Evolutionary conservation across 2,113 vertebrate species (phyloP), one percentile per base, ranked within the genome.

Genomic region (Beaufortia kweichowensis): DNA sequence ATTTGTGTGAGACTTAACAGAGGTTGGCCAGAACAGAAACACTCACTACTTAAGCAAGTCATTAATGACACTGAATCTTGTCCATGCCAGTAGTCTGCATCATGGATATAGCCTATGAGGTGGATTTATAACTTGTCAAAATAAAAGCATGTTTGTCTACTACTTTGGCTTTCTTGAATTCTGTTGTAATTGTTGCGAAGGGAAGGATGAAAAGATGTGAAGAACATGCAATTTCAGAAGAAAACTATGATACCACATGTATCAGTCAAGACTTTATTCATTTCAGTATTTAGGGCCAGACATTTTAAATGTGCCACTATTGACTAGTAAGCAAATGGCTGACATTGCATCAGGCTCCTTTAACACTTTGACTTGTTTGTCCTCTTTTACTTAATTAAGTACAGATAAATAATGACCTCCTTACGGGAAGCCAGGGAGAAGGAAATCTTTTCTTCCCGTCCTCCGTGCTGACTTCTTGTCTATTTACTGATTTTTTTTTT

Each of bases 351-450:
- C 48, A 11, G 0, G 56, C 74, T 78, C 76, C 79, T 83, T 86
- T 88, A 86, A 91, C 88, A 91, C 87, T 84, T 86, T 79, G 83
- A 86, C 85, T 86, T 87, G 89, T 89, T 90, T 89, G 88, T 89
- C 85, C 86, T 89, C 84, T 87, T 86, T 91, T 87, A 89, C 85
- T 88, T 90, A 91, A 91, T 92, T 91, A 88, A 90, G 81, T 83
- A 35, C 62, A 76, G 85, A 87, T 88, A 91, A 91, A 82, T 89
- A 84, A 91, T 90, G 87, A 83, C 76, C 24, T 75, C 78, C 82
- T 88, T 83, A 86, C 83, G 78, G 85, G 87, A 90, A 87, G 69
- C 48, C 57, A 35, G 78, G 65, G 75, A 84, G 72, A 11, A 53
- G 76, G 80, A 83, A 29, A 9, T 12, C 53, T 24, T 69, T n/a